Evolutionary conservation across 2,888 invertebrate species (phyloP).

Genomic region (Himalopsyche anomala): DNA sequence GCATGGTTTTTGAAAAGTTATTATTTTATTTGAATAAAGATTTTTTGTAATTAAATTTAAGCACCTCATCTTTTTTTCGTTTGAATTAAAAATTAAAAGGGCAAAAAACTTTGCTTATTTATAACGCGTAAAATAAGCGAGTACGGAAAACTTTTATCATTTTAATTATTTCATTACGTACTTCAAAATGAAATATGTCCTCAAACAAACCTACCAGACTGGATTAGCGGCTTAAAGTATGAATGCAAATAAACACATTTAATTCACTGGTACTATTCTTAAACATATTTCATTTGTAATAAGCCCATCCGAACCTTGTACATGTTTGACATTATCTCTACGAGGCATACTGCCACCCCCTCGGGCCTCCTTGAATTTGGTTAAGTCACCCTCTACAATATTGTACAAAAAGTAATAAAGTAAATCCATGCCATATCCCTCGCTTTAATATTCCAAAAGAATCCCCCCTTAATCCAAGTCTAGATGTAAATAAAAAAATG

Average conservation of each 20-base stretch:
- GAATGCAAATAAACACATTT: conserved; percentile 41
- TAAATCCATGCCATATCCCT: conserved; percentile 46
- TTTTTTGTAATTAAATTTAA: too few relatives aligned
- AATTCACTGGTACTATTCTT: conserved; percentile 14
- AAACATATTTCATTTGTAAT: conserved; percentile 39
- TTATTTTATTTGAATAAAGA: too few relatives aligned
- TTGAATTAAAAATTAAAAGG: not conserved
- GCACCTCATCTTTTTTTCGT: too few relatives aligned
- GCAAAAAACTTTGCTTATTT: not conserved
- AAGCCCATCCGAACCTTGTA: conserved; percentile 33
- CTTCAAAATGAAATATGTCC: conserved; percentile 29
- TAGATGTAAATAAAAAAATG: conserved; percentile 57
- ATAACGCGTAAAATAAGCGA: not conserved
- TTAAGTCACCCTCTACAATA: conserved; percentile 49
- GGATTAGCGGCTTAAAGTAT: conserved; percentile 26
- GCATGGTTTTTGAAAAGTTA: too few relatives aligned
- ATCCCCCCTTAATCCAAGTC: conserved; percentile 53
- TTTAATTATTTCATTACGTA: conserved; percentile 29
- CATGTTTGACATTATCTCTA: conserved; percentile 35
- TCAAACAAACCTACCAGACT: conserved; percentile 5
- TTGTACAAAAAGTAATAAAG: conserved; percentile 57
- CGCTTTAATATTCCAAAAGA: conserved; percentile 59
- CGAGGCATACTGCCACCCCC: conserved; percentile 1
- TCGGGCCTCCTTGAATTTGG: not conserved
- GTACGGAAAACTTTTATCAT: not conserved